These are phyloP conservation scores for Cryptosula pallasiana DNA, from an alignment of 2,888 invertebrate genomes.

Conservation along the genomic window DNA sequence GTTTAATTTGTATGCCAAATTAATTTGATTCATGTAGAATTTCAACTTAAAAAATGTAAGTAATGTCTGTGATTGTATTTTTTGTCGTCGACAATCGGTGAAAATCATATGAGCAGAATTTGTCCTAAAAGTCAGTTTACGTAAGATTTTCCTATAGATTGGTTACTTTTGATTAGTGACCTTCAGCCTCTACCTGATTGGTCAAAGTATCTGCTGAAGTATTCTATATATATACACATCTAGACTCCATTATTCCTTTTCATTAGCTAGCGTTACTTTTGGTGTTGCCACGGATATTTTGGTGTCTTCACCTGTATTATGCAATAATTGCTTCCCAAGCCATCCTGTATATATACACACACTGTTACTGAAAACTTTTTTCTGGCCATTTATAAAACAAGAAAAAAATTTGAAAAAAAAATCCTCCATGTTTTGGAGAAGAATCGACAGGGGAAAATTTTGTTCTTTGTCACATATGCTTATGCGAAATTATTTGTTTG, in stretches of 20 bases:
- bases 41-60: slow-evolving; percentile 63
- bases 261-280: too few species aligned
- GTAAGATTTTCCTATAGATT: background rate
- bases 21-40: background rate
- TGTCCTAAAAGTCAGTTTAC: background rate
- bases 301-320: too few species aligned
- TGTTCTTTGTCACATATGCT: background rate
- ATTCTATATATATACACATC: background rate
- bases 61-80: slow-evolving; percentile 95
- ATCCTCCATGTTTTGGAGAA: slow-evolving; percentile 9
- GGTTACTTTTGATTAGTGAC: background rate
- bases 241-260: background rate
- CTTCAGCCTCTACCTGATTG: background rate
- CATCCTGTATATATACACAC: background rate
- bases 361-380: too few species aligned
- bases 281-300: too few species aligned
- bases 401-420: slow-evolving; percentile 1
- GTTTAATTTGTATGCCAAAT: background rate
- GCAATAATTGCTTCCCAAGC: slow-evolving; percentile 17
- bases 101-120: slow-evolving; percentile 38
- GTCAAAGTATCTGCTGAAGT: background rate
- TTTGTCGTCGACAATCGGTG: slow-evolving; percentile 63
- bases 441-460: background rate
- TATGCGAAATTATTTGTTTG: background rate
- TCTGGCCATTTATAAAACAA: slow-evolving; percentile 1